Conservation (phyloP, 2,888 invertebrate species). For the Orthosia gracilis region DNA sequence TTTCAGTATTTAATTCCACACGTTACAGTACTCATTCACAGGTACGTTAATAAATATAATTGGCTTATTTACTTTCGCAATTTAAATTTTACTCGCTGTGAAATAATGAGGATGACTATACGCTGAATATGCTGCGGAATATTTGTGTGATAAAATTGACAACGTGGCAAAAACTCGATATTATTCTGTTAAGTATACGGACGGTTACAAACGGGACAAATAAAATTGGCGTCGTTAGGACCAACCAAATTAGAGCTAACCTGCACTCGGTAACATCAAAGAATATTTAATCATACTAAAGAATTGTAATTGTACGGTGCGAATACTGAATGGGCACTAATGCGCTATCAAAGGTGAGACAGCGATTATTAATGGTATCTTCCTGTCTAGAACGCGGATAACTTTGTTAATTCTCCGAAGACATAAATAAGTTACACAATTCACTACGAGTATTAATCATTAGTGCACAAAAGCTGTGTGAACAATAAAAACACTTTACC, state of each 20-base stretch:
- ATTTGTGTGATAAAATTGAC: slow-evolving; percentile 38
- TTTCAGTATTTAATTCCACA: slow-evolving; percentile 16
- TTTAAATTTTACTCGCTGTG: slow-evolving; percentile 32
- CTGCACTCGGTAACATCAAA: slow-evolving; percentile 64
- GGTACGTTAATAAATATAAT: slow-evolving; percentile 19
- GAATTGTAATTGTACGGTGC: slow-evolving; percentile 59
- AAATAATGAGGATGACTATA: slow-evolving; percentile 46
- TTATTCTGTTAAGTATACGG: slow-evolving; percentile 40
- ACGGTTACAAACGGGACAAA: slow-evolving; percentile 56
- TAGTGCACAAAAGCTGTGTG: slow-evolving; percentile 9
- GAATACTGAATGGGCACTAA: slow-evolving; percentile 62
- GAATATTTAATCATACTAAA: slow-evolving; percentile 68
- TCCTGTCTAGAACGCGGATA: slow-evolving; percentile 38
- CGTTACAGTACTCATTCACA: slow-evolving; percentile 8
- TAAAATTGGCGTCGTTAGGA: slow-evolving; percentile 70
- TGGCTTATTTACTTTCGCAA: slow-evolving; percentile 38
- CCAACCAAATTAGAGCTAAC: slow-evolving; percentile 64
- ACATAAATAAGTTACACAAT: slow-evolving; percentile 47
- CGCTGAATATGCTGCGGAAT: not conserved
- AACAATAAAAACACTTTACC: slow-evolving; percentile 32
- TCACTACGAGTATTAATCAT: slow-evolving; percentile 44
- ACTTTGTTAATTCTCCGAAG: slow-evolving; percentile 36
- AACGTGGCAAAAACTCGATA: slow-evolving; percentile 56
- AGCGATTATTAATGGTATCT: slow-evolving; percentile 56
- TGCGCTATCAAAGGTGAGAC: slow-evolving; percentile 52